phyloP scores from a whole-genome alignment of 2,888 invertebrate genomes.

The Ischnura elegans region DNA sequence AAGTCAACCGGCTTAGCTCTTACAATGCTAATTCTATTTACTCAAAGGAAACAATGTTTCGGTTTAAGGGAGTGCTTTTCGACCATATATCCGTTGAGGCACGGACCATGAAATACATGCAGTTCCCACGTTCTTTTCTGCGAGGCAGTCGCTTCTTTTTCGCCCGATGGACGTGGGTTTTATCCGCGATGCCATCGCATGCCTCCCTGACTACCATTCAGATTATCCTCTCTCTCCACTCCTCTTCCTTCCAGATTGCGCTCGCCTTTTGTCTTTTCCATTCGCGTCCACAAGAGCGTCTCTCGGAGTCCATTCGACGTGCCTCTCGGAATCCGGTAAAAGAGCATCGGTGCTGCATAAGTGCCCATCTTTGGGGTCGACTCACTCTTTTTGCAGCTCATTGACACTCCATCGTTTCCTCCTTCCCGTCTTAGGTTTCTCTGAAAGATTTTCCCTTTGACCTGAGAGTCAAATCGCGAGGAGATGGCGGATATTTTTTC shows the following conservation, averaged over 20 bases:
- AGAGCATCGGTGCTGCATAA: background rate
- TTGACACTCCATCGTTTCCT: background rate
- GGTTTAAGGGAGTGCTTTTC: no score
- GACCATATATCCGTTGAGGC: background rate
- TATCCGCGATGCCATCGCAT: background rate
- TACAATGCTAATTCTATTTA: no score
- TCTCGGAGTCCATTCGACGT: background rate
- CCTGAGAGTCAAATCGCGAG: background rate
- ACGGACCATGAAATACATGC: background rate
- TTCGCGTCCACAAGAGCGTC: background rate
- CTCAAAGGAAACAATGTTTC: no score
- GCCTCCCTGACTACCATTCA: background rate
- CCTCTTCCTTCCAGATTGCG: background rate
- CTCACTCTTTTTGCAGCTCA: background rate
- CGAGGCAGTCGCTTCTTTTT: background rate
- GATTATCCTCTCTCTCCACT: background rate
- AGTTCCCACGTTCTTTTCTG: constrained; percentile 28
- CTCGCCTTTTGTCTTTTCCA: background rate
- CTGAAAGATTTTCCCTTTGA: background rate
- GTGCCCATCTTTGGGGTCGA: background rate
- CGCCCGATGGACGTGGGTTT: background rate
- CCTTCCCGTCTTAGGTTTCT: background rate
- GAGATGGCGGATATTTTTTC: background rate
- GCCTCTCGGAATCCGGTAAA: background rate
- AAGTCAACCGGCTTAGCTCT: no score